A percentile compares a stretch with the other conserved stretches of the same genome.
Conservation (phyloP, 2,113 vertebrate species). For the Cricetomys ansorgei region DNA sequence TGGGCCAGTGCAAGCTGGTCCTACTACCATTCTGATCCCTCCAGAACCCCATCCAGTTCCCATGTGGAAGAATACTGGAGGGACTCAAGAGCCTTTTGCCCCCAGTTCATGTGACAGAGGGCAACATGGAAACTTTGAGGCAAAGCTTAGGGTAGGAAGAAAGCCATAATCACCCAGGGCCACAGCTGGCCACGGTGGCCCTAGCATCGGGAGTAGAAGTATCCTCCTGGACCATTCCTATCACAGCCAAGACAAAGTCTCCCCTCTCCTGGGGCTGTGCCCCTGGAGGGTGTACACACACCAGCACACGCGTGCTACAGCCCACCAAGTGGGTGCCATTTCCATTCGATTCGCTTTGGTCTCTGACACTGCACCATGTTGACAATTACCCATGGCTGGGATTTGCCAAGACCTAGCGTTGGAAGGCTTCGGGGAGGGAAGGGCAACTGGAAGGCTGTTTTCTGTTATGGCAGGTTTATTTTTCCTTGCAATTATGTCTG, state of each 20-base stretch:
- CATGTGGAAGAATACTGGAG: not conserved
- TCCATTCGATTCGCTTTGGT: not conserved
- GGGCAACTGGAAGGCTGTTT: slow-evolving; percentile 62
- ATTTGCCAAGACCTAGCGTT: slow-evolving; percentile 28
- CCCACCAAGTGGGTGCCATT: not conserved
- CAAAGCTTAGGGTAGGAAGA: not conserved
- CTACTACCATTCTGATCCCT: not conserved
- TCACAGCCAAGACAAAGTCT: rapidly evolving
- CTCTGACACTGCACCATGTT: not conserved
- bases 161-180: rapidly evolving
- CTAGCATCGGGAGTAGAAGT: rapidly evolving
- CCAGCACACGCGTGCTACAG: not conserved
- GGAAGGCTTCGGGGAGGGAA: slow-evolving; percentile 29
- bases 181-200: rapidly evolving
- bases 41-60: rapidly evolving
- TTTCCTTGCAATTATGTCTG: slow-evolving; percentile 74
- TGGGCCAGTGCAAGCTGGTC: not conserved
- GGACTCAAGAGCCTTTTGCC: too few relatives aligned
- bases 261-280: not conserved
- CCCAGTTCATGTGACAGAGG: not conserved
- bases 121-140: rapidly evolving
- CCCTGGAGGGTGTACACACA: rapidly evolving
- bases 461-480: slow-evolving; percentile 74
- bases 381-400: not conserved
- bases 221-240: not conserved